Evolutionary conservation across 2,113 vertebrate genomes (phyloP).

Genomic region (Scartelaos histophorus): DNA sequence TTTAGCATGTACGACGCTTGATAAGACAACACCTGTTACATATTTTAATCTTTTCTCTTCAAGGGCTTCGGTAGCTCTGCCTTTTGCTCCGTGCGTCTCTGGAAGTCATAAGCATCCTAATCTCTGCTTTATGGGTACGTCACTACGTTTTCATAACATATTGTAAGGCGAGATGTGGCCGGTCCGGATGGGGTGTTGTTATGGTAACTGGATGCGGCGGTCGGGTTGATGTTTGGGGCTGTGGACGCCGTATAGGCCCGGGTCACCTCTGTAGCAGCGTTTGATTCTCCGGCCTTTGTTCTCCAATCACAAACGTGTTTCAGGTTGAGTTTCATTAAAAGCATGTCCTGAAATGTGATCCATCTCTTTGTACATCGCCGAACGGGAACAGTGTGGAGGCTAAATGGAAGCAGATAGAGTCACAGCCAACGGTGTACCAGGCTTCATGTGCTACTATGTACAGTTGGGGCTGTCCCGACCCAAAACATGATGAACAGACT

Average conservation of each 20-base stretch:
- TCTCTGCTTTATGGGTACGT: conserved; percentile 61
- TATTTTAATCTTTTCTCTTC: conserved; percentile 52
- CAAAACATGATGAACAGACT: not conserved
- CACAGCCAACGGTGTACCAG: conserved; percentile 22
- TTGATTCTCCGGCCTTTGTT: conserved; percentile 69
- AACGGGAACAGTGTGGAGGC: conserved; percentile 60
- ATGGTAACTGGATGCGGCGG: conserved; percentile 50
- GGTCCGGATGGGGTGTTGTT: conserved; percentile 25
- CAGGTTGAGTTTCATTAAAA: conserved; percentile 78
- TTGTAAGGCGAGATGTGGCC: conserved; percentile 60
- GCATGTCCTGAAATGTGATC: conserved; percentile 76
- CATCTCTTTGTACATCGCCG: conserved; percentile 57
- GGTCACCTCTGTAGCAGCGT: conserved; percentile 61
- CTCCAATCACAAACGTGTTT: conserved; percentile 72
- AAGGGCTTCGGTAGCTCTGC: conserved; percentile 54
- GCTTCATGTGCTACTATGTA: conserved; percentile 22
- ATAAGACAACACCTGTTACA: conserved; percentile 49
- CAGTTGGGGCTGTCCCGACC: too few species aligned
- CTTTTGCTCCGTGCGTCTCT: conserved; percentile 41
- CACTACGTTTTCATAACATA: conserved; percentile 73
- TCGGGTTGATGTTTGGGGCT: conserved; percentile 62
- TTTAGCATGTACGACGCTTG: conserved; percentile 15
- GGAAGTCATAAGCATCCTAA: conserved; percentile 58
- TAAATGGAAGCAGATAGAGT: conserved; percentile 77
- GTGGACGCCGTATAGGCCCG: conserved; percentile 33